Evolutionary conservation across 1,140 invertebrate species (phyloP).

Genomic region (Megathymus violae): DNA sequence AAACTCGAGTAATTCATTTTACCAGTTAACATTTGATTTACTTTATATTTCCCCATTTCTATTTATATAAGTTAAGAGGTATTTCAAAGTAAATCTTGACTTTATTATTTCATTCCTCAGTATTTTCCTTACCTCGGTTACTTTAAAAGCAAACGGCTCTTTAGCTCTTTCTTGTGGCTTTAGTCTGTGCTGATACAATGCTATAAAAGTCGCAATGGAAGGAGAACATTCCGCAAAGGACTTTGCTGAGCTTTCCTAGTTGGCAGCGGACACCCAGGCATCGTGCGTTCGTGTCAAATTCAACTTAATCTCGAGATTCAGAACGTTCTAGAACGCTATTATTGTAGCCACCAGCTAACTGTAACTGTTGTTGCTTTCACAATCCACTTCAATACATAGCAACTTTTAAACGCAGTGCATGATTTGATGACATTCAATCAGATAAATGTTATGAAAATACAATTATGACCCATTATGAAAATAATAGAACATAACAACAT

Average conservation of each 20-base stretch:
- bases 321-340: not conserved
- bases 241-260: constrained; percentile 9
- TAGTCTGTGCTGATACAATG: constrained; percentile 28
- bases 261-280: too few species aligned
- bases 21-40: constrained; percentile 3
- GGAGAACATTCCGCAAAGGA: constrained; percentile 21
- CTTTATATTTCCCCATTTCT: constrained; percentile 7
- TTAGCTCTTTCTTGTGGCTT: constrained; percentile 23
- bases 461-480: too few species aligned
- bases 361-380: too few species aligned
- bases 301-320: too few species aligned
- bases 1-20: not conserved
- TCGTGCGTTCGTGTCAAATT: too few species aligned
- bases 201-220: constrained; percentile 12
- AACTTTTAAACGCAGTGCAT: too few species aligned
- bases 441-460: too few species aligned
- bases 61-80: not conserved
- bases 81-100: constrained; percentile 10
- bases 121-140: constrained; percentile 5
- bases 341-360: not conserved
- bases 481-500: too few species aligned
- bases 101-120: constrained; percentile 1
- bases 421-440: too few species aligned
- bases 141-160: constrained; percentile 16
- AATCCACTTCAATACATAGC: too few species aligned